Conservation (phyloP, 2,113 vertebrate genomes). For the Phaethon lepturus region DNA sequence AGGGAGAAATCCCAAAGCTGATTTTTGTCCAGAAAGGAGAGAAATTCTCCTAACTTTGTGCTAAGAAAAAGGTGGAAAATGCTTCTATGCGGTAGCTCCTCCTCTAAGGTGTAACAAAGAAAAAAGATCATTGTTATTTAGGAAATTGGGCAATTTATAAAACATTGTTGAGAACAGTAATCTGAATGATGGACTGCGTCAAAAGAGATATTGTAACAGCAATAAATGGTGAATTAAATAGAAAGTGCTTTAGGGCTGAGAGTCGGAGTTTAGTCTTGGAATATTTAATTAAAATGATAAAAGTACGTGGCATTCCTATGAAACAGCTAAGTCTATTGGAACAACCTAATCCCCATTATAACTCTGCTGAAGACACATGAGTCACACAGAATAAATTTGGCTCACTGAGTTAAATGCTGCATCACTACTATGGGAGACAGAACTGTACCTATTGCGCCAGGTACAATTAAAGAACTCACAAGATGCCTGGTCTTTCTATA, state of each 20-base stretch:
- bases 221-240: slow-evolving; percentile 24
- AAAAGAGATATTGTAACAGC: background rate
- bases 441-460: background rate
- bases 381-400: slow-evolving; percentile 22
- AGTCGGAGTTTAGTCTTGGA: background rate
- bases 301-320: slow-evolving; percentile 30
- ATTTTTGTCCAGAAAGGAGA: background rate
- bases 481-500: background rate
- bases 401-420: slow-evolving; percentile 7
- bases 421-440: background rate
- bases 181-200: background rate
- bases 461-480: slow-evolving; percentile 12
- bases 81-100: background rate
- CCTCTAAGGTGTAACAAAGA: background rate
- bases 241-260: slow-evolving; percentile 18
- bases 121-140: background rate
- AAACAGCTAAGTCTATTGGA: background rate
- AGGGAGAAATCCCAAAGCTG: background rate
- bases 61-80: background rate
- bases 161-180: background rate
- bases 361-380: slow-evolving; percentile 8
- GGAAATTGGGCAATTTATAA: slow-evolving; percentile 1
- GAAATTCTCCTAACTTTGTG: background rate
- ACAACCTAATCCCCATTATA: slow-evolving; percentile 17
- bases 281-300: slow-evolving; percentile 23